Evolutionary conservation across 2,888 invertebrate genomes (phyloP).

Genomic region (Galeopsomyia nigrocyanea): DNA sequence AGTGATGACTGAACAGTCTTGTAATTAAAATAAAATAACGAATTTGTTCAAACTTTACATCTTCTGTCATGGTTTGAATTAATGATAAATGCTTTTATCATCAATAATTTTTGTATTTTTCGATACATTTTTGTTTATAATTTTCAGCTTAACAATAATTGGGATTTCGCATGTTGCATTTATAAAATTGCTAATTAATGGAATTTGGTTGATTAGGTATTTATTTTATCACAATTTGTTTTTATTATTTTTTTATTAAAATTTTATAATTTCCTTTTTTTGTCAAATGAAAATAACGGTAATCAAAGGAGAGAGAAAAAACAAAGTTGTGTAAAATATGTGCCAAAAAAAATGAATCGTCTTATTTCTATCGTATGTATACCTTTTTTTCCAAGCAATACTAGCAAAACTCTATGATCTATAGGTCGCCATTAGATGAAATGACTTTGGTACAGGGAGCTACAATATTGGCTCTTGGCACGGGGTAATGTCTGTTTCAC

Average conservation of each 20-base stretch:
- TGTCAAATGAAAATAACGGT: no score
- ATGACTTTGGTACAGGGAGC: constrained; percentile 66
- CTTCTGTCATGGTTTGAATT: constrained; percentile 14
- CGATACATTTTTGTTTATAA: neutral
- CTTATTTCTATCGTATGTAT: neutral
- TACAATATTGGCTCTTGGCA: constrained; percentile 66
- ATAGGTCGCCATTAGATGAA: constrained; percentile 63
- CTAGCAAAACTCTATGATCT: constrained; percentile 47
- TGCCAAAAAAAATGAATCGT: neutral
- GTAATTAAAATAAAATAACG: constrained; percentile 13
- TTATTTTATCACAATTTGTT: no score
- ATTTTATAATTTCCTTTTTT: no score
- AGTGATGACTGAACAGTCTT: neutral
- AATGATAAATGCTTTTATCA: no score
- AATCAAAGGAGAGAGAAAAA: no score
- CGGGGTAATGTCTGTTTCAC: constrained; percentile 61
- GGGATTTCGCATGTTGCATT: constrained; percentile 10
- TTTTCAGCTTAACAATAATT: constrained; percentile 2
- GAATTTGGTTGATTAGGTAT: neutral
- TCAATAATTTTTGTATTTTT: no score
- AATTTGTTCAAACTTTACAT: constrained; percentile 12
- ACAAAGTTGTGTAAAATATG: neutral
- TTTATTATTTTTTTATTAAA: no score
- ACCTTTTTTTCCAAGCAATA: constrained; percentile 7
- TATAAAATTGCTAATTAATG: constrained; percentile 12